phyloP scores from a whole-genome alignment of 2,888 invertebrate genomes.

The Campoletis raptor region DNA sequence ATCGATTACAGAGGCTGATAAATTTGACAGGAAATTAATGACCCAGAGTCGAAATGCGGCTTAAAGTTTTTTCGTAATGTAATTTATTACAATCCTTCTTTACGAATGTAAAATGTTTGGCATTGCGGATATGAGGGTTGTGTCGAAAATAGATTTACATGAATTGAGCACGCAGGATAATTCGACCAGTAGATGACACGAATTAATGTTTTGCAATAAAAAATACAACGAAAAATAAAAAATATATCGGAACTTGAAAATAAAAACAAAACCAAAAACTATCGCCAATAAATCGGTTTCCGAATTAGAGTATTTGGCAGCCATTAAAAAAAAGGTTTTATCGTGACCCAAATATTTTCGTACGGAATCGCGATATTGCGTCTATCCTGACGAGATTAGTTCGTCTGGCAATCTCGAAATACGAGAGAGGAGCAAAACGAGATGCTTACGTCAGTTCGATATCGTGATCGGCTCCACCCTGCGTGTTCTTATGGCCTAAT shows the following conservation, averaged over 20 bases:
- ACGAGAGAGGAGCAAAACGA: slow-evolving; percentile 77
- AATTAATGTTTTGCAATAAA: background rate
- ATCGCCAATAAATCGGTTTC: background rate
- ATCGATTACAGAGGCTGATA: slow-evolving; percentile 26
- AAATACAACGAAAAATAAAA: background rate
- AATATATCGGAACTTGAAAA: background rate
- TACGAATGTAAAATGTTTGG: background rate
- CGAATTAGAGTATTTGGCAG: background rate
- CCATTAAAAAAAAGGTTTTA: background rate
- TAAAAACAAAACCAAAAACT: background rate
- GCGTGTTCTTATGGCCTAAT: slow-evolving; percentile 66
- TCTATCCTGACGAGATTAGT: slow-evolving; percentile 38
- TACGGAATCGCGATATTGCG: slow-evolving; percentile 48
- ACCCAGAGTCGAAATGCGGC: background rate
- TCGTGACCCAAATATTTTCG: slow-evolving; percentile 35
- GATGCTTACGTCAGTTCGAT: slow-evolving; percentile 82
- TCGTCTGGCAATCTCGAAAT: slow-evolving; percentile 63
- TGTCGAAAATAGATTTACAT: background rate
- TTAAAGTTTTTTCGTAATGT: slow-evolving; percentile 9
- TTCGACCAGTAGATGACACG: background rate
- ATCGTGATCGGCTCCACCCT: slow-evolving; percentile 84
- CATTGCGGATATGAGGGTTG: background rate
- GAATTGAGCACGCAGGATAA: background rate
- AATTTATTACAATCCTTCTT: slow-evolving; percentile 12
- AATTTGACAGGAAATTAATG: slow-evolving; percentile 32